These are phyloP conservation scores for Porites divaricata DNA, from an alignment of 92 coral and sea anemone species.

Conservation along the genomic window DNA sequence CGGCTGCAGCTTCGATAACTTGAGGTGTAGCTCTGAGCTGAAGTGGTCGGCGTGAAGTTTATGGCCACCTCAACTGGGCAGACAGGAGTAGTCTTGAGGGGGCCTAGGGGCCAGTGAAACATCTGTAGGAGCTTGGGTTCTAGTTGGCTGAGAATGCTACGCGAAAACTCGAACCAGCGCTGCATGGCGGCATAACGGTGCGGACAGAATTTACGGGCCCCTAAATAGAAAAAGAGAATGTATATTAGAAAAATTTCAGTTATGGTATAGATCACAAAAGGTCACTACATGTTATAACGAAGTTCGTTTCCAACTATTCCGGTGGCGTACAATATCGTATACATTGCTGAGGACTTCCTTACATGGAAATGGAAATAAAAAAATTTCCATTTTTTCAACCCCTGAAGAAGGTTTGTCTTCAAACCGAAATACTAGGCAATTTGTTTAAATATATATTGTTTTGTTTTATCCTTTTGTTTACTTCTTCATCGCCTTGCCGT, in stretches of 20 bases:
- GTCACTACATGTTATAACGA: neutral
- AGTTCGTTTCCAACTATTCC: no score
- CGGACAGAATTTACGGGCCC: conserved; percentile 85
- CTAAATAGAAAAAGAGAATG: conserved; percentile 22
- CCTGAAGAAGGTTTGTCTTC: no score
- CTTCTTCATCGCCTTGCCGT: no score
- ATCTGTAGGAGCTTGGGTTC: conserved; percentile 67
- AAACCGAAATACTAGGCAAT: no score
- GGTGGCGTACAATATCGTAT: no score
- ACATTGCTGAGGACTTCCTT: no score
- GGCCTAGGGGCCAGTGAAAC: conserved; percentile 85
- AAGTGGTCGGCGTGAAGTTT: conserved; percentile 77
- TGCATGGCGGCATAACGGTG: conserved; percentile 76
- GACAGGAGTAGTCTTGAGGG: conserved; percentile 76
- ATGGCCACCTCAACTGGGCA: conserved; percentile 80
- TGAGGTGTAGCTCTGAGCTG: conserved; percentile 75
- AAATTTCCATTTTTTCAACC: no score
- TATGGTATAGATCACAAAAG: neutral
- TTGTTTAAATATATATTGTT: no score
- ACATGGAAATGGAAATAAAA: no score
- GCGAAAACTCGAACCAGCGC: conserved; percentile 83
- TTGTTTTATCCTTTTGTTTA: no score
- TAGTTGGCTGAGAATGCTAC: conserved; percentile 70
- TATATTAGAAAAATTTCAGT: neutral
- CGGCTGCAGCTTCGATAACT: conserved; percentile 49